These are phyloP conservation scores for Mellilla xanthometata DNA, from an alignment of 2,888 invertebrate species.

Conservation along the genomic window DNA sequence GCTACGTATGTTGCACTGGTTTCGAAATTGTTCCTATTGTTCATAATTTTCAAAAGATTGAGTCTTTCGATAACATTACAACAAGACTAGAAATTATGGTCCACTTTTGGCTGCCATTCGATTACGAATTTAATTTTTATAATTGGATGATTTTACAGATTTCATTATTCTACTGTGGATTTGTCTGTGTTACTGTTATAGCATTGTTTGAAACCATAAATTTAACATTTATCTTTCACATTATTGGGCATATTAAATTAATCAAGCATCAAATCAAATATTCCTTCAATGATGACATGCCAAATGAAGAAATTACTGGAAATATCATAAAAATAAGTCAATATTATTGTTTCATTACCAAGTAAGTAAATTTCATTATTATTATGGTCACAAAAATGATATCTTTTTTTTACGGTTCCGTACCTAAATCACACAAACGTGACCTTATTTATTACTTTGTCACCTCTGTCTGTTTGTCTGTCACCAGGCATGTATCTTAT, in stretches of 20 bases:
- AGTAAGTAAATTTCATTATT: too few relatives aligned
- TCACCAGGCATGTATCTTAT: too few relatives aligned
- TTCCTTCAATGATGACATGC: slow-evolving; percentile 25
- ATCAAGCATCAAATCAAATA: slow-evolving; percentile 37
- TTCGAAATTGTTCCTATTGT: slow-evolving; percentile 28
- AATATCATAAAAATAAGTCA: slow-evolving; percentile 35
- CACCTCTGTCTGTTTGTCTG: too few relatives aligned
- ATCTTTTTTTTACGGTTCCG: too few relatives aligned
- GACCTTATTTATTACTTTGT: too few relatives aligned
- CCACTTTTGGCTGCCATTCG: slow-evolving; percentile 46
- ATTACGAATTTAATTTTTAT: slow-evolving; percentile 41
- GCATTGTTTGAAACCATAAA: slow-evolving; percentile 37
- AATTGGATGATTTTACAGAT: slow-evolving; percentile 39
- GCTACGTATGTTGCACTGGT: slow-evolving; percentile 16
- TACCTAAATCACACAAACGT: too few relatives aligned
- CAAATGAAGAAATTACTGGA: slow-evolving; percentile 30
- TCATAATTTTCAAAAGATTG: slow-evolving; percentile 27
- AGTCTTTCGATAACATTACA: slow-evolving; percentile 38
- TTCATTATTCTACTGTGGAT: slow-evolving; percentile 29
- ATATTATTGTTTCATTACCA: too few relatives aligned
- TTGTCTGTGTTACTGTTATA: slow-evolving; percentile 21
- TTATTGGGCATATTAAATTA: slow-evolving; percentile 47
- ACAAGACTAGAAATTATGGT: slow-evolving; percentile 40
- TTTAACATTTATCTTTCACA: slow-evolving; percentile 41
- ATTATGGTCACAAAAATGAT: too few relatives aligned